Evolutionary conservation across 1,140 invertebrate genomes (phyloP).

Genomic region (Papilio aristodemus): DNA sequence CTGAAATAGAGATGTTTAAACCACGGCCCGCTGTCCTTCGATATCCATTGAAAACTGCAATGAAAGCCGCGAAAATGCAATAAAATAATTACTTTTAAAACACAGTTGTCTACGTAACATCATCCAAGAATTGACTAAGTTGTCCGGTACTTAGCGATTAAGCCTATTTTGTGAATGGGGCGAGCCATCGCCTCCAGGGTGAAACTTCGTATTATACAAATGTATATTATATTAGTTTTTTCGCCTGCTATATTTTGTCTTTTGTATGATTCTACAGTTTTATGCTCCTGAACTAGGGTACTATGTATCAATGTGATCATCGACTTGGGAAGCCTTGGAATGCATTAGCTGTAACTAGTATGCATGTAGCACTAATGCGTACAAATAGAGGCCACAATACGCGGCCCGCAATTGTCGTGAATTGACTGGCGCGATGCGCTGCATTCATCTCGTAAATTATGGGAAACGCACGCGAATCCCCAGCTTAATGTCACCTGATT

Average conservation of each 20-base stretch:
- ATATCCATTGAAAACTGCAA: neutral
- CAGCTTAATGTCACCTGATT: neutral
- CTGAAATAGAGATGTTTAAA: neutral
- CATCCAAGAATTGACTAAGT: too few species aligned
- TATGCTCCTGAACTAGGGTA: neutral
- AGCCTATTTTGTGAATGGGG: too few species aligned
- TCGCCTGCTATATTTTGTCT: too few species aligned
- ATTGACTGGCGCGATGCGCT: neutral
- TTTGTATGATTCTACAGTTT: too few species aligned
- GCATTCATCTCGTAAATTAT: constrained; percentile 30
- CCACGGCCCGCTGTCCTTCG: too few species aligned
- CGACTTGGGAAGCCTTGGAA: neutral
- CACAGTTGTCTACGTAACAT: too few species aligned
- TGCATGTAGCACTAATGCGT: constrained; percentile 30
- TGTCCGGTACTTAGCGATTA: too few species aligned
- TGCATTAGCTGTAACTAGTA: constrained; percentile 30
- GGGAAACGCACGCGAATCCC: constrained; percentile 24
- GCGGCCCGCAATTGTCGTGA: neutral
- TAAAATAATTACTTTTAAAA: too few species aligned
- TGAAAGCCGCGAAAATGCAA: neutral
- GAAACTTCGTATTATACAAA: too few species aligned
- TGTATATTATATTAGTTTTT: too few species aligned
- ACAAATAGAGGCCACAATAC: constrained; percentile 31
- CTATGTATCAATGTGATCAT: neutral
- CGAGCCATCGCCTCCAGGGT: too few species aligned